Percentiles rank a stretch among this genome's conserved stretches.
phyloP scores from a whole-genome alignment of 2,113 vertebrate species.

The Hypanus sabinus region DNA sequence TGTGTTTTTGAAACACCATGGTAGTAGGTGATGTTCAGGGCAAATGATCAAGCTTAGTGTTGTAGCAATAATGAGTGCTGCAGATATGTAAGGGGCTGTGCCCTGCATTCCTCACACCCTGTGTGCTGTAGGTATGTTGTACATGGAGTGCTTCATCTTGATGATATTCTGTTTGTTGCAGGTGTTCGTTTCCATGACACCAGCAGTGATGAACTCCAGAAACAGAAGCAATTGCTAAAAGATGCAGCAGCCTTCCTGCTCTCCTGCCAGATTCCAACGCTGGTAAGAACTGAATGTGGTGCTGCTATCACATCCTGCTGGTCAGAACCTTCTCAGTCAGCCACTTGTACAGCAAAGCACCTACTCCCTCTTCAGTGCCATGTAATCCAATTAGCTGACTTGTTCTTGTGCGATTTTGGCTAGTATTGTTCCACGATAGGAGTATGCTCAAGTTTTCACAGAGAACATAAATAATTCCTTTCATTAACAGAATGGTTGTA shows the following conservation, averaged over 20 bases:
- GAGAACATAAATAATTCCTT: neutral
- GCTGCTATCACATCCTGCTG: neutral
- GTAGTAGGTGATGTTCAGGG: neutral
- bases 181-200: constrained; percentile 87
- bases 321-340: neutral
- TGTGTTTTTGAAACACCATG: neutral
- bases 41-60: neutral
- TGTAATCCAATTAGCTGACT: neutral
- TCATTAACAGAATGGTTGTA: neutral
- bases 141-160: neutral
- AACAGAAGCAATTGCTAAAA: constrained; percentile 92
- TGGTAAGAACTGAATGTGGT: constrained; percentile 63
- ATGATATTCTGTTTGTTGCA: constrained; percentile 42
- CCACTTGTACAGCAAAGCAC: neutral
- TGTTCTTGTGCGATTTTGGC: neutral
- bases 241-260: constrained; percentile 84
- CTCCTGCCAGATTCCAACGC: constrained; percentile 87
- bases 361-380: neutral
- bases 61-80: neutral
- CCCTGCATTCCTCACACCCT: neutral
- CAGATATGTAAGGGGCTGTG: neutral
- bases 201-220: constrained; percentile 74
- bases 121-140: no score
- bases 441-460: neutral
- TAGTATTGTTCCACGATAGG: neutral